Base-by-base conservation (phyloP, 2,797 vertebrate genomes). In the Babyrousa celebensis region DNA sequence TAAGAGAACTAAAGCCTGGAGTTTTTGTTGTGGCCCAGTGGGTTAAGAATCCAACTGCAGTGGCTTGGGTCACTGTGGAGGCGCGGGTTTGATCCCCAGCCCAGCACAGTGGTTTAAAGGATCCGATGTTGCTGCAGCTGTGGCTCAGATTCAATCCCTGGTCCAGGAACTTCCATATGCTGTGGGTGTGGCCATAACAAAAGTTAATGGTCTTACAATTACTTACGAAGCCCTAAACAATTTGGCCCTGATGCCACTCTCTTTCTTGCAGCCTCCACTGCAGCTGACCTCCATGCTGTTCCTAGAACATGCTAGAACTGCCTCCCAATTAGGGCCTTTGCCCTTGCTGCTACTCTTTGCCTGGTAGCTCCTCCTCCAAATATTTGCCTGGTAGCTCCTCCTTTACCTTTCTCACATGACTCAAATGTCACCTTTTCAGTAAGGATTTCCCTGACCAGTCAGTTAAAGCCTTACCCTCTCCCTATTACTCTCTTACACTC, bases 221-320 rank as follows among this genome's bases (percentile, higher is more conserved):
- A 80, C 48, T 74, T 87, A 52, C 23, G 63, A 75, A 92, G 56
- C 56, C 12, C 43, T 77, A 63, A 78, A 48, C 18, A 48, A 36
- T 72, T 75, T 92, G 60, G 5, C 77, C 32, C 52, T 79, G 20
- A 74, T 7, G 60, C 14, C 18, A 27, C 23, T 71, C 43, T 94
- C 18, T 95, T 95, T 92, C 56, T 85, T 43, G 27, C n/a, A 92
- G 54, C 32, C 25, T 85, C 56, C n/a, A 25, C 17, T 84, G 6
- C 21, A 85, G 32, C 43, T 68, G 62, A 56, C 14, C 20, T 84
- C 1, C 48, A 36, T n/a, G 62, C n/a, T 88, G 25, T 86, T 85
- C 14, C 68, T 79, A 89, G 43, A 79, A 29, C n/a, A 20, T 25
- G 32, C 9, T 10, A 70, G 58, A 18, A 29, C 20, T 79, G 18